Conservation (phyloP, 2,113 vertebrate genomes). For the Protobothrops mucrosquamatus region DNA sequence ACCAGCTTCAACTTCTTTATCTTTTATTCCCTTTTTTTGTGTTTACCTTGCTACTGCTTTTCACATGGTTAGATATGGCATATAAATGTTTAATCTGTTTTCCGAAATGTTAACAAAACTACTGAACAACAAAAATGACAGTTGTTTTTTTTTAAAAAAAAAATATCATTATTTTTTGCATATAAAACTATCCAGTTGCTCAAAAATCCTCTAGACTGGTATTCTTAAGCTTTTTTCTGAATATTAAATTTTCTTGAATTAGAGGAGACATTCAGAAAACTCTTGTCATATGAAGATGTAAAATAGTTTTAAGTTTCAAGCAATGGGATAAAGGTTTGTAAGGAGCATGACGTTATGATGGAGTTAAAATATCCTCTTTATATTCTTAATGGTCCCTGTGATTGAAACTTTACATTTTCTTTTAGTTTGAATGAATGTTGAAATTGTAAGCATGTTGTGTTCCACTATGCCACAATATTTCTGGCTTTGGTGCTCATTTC, state of each 20-base stretch:
- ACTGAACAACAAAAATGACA: background rate
- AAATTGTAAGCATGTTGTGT: background rate
- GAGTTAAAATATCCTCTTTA: background rate
- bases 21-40: background rate
- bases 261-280: background rate
- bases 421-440: background rate
- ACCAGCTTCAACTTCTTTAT: background rate
- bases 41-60: background rate
- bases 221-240: background rate
- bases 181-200: background rate
- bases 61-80: background rate
- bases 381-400: background rate
- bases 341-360: background rate
- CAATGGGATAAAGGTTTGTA: background rate
- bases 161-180: no score
- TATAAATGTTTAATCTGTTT: background rate
- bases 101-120: background rate
- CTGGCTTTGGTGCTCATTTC: slow-evolving; percentile 1
- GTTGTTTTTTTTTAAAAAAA: background rate
- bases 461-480: background rate
- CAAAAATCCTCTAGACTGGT: background rate
- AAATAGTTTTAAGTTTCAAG: background rate
- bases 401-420: background rate
- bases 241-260: background rate
- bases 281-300: background rate